Conservation (phyloP, 2,888 invertebrate genomes). For the Lithophane semibrunnea region DNA sequence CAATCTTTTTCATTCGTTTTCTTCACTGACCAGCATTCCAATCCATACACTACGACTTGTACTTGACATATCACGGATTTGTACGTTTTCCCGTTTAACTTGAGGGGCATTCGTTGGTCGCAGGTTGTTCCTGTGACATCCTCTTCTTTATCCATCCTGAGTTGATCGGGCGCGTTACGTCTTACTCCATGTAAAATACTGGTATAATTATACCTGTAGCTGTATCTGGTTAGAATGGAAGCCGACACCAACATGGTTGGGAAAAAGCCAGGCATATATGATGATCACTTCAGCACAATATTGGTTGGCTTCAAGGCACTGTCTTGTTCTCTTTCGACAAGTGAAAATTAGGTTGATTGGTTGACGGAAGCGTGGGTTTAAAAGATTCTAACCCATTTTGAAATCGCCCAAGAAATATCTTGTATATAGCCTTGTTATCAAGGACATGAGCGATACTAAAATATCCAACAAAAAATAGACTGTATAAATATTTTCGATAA, state of each 20-base stretch:
- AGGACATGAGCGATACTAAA: no score
- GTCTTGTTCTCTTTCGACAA: not conserved
- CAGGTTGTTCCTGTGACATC: not conserved
- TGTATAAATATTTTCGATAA: not conserved
- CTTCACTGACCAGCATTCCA: not conserved
- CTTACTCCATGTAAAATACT: not conserved
- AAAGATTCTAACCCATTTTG: no score
- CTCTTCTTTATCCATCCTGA: not conserved
- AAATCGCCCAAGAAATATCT: not conserved
- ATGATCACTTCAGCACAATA: not conserved
- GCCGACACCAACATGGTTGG: not conserved
- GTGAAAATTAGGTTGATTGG: not conserved
- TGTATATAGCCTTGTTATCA: no score
- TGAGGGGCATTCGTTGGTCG: not conserved
- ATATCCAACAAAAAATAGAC: not conserved
- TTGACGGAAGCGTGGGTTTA: not conserved
- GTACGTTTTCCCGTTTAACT: not conserved
- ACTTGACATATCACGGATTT: not conserved
- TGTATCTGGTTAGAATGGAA: not conserved
- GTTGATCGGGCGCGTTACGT: not conserved
- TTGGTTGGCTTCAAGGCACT: not conserved
- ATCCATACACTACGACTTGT: not conserved
- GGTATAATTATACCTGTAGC: no score
- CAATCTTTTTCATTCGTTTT: not conserved
- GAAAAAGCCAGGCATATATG: not conserved